Percentiles rank a stretch among this genome's conserved stretches.
These are phyloP conservation scores for Exocentrus adspersus DNA, from an alignment of 2,888 invertebrate genomes.

Conservation along the genomic window DNA sequence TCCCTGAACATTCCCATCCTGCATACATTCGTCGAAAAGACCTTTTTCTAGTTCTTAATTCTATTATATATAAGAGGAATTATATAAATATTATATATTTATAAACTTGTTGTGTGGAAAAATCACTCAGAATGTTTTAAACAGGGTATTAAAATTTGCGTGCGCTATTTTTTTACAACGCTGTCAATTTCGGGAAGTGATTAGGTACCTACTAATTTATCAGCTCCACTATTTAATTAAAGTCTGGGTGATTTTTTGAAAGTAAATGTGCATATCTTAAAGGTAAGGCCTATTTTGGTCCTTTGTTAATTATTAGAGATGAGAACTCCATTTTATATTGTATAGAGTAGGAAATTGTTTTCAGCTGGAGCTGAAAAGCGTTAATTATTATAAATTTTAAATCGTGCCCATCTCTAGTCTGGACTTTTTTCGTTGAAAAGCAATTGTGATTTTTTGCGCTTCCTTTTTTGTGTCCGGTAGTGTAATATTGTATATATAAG, in stretches of 20 bases:
- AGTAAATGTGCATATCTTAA: conserved; percentile 24
- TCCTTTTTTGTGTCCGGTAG: conserved; percentile 49
- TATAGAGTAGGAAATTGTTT: background rate
- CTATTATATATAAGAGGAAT: conserved; percentile 9
- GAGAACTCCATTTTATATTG: conserved; percentile 1
- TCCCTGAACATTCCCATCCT: conserved; percentile 8
- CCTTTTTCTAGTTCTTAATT: conserved; percentile 25
- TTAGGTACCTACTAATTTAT: too few relatives aligned
- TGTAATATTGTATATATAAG: conserved; percentile 17
- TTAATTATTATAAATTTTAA: conserved; percentile 17
- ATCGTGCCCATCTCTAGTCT: conserved; percentile 25
- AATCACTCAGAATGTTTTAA: conserved; percentile 12
- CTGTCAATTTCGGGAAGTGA: conserved; percentile 5
- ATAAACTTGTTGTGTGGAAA: conserved; percentile 10
- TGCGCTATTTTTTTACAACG: background rate
- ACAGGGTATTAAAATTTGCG: conserved; percentile 16
- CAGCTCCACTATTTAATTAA: background rate
- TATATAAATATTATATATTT: conserved; percentile 27
- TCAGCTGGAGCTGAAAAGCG: conserved; percentile 22
- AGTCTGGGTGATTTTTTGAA: conserved; percentile 24
- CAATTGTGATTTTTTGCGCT: conserved; percentile 60
- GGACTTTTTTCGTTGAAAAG: conserved; percentile 44
- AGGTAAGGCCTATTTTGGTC: conserved; percentile 21
- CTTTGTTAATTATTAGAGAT: conserved; percentile 15
- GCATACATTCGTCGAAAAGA: conserved; percentile 20